Percentiles rank a stretch among this genome's conserved stretches.
Conservation (phyloP, 2,888 invertebrate genomes). For the Machimus atricapillus region DNA sequence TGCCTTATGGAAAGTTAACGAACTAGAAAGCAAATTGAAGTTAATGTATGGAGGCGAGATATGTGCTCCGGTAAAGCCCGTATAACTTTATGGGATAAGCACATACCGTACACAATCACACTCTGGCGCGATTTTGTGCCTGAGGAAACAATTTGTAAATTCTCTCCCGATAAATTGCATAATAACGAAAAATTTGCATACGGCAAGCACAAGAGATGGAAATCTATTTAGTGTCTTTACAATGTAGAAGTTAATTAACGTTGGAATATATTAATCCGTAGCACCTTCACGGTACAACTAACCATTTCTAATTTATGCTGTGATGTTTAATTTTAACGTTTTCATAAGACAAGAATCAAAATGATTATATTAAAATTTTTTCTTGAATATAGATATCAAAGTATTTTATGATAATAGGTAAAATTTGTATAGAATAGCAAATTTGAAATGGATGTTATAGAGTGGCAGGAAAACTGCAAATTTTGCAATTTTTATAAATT, state of each 20-base stretch:
- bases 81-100: neutral
- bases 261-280: neutral
- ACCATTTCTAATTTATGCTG: neutral
- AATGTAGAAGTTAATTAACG: neutral
- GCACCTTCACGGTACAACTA: neutral
- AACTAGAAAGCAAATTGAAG: constrained; percentile 32
- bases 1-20: constrained; percentile 35
- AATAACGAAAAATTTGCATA: constrained; percentile 16
- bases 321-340: neutral
- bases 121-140: neutral
- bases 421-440: neutral
- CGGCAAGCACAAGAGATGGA: neutral
- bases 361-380: neutral
- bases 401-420: neutral
- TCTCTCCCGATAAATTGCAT: neutral
- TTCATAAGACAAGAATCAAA: neutral
- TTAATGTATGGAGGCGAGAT: constrained; percentile 20
- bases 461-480: no score
- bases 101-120: neutral
- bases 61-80: neutral
- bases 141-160: neutral
- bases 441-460: no score
- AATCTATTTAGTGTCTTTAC: neutral
- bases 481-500: no score
- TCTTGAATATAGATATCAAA: neutral